These are phyloP conservation scores for Agapornis canus DNA, from an alignment of 2,797 vertebrate species.

Conservation along the genomic window DNA sequence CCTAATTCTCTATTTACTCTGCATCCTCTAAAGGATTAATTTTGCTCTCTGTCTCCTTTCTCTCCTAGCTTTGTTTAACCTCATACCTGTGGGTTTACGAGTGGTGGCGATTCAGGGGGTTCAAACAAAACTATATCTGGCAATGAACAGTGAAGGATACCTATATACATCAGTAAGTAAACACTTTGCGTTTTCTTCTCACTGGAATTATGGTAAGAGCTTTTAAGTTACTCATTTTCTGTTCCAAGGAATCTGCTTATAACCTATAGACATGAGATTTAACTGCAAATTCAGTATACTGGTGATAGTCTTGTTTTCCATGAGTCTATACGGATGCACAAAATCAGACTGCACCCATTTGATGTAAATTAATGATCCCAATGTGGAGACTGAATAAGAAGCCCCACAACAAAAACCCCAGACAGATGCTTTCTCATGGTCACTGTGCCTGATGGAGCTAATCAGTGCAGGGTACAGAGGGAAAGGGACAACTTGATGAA, in stretches of 20 bases:
- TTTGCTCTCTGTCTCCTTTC: slow-evolving; percentile 55
- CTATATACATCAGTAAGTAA: slow-evolving; percentile 97
- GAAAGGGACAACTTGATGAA: neutral
- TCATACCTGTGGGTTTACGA: slow-evolving; percentile 98
- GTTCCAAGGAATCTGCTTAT: neutral
- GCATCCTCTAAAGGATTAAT: neutral
- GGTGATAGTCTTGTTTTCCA: neutral
- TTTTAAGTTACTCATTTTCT: neutral
- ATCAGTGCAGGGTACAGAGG: neutral
- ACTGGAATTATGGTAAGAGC: neutral
- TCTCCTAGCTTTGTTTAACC: slow-evolving; percentile 94
- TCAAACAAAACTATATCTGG: slow-evolving; percentile 97
- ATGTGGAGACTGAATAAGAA: neutral
- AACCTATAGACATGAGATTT: neutral
- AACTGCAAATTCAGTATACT: neutral
- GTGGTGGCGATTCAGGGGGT: slow-evolving; percentile 99
- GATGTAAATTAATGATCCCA: neutral
- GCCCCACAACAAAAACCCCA: rapidly evolving
- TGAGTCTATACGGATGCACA: neutral
- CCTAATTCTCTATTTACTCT: neutral
- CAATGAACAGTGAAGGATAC: slow-evolving; percentile 99
- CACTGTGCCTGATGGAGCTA: neutral
- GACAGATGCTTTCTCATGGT: neutral
- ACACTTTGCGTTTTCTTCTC: neutral
- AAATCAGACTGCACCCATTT: neutral